A percentile compares a stretch with the other conserved stretches of the same genome.
Evolutionary conservation across 2,797 vertebrate genomes (phyloP).

Genomic region (Prunella strophiata): DNA sequence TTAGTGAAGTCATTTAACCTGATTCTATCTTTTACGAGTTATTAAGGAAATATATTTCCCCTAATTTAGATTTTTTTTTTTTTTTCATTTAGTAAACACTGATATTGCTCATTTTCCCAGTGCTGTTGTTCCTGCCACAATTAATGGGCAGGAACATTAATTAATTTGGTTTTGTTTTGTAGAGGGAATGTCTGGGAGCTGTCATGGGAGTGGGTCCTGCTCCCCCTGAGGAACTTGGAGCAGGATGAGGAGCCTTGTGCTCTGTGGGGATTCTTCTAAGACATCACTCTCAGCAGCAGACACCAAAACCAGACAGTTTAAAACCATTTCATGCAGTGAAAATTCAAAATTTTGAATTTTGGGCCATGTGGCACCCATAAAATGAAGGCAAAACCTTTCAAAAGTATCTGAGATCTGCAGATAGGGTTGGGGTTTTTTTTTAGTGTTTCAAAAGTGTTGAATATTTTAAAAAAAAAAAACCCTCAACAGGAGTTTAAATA

Average conservation of each 20-base stretch:
- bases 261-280: background rate
- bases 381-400: background rate
- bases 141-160: background rate
- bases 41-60: background rate
- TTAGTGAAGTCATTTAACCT: background rate
- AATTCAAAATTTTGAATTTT: background rate
- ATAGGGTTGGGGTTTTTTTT: background rate
- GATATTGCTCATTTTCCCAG: background rate
- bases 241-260: fast-evolving
- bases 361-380: background rate
- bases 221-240: background rate
- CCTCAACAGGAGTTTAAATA: constrained; percentile 56
- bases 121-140: background rate
- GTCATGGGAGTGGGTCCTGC: background rate
- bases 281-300: background rate
- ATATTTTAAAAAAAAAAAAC: background rate
- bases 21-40: background rate
- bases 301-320: background rate
- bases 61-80: background rate
- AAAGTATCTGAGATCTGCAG: background rate
- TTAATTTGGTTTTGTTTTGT: background rate
- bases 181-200: background rate
- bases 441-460: background rate
- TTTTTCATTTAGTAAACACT: constrained; percentile 32
- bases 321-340: background rate